Evolutionary conservation across 1,140 invertebrate genomes (phyloP).

Genomic region (Oncopodura yosiiana): DNA sequence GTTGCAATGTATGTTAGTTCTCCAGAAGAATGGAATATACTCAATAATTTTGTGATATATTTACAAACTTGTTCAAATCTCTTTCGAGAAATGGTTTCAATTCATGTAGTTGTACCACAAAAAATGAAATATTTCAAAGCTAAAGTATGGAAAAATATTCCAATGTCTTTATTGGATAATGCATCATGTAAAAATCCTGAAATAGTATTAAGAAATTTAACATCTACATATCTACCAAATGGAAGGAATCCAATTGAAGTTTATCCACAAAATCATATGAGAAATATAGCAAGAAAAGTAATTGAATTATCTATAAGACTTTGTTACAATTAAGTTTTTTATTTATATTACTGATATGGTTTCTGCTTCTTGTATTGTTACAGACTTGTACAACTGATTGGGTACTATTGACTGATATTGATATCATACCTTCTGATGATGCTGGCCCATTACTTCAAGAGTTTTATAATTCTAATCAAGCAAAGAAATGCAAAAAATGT

Average conservation of each 20-base stretch:
- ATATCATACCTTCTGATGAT: constrained; percentile 64
- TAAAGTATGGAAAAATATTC: not conserved
- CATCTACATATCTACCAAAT: not conserved
- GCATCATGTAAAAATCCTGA: not conserved
- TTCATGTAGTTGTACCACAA: not conserved
- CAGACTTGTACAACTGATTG: constrained; percentile 34
- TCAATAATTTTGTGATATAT: not conserved
- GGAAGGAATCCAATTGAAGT: constrained; percentile 50
- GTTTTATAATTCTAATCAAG: too few relatives aligned
- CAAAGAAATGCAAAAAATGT: too few relatives aligned
- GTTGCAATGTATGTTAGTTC: not conserved
- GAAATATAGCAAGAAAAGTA: constrained; percentile 66
- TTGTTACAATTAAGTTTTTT: not conserved
- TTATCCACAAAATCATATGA: constrained; percentile 75
- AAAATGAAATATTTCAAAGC: not conserved
- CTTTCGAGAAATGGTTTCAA: not conserved
- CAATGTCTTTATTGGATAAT: not conserved
- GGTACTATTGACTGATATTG: constrained; percentile 73
- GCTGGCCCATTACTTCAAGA: constrained; percentile 54
- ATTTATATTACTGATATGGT: not conserved
- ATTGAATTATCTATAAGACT: too few relatives aligned
- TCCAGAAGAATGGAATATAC: not conserved
- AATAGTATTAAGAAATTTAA: not conserved
- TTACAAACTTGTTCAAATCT: not conserved
- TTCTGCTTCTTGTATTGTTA: too few relatives aligned